Evolutionary conservation across 2,888 invertebrate genomes (phyloP).

Genomic region (Aethes cnicana): DNA sequence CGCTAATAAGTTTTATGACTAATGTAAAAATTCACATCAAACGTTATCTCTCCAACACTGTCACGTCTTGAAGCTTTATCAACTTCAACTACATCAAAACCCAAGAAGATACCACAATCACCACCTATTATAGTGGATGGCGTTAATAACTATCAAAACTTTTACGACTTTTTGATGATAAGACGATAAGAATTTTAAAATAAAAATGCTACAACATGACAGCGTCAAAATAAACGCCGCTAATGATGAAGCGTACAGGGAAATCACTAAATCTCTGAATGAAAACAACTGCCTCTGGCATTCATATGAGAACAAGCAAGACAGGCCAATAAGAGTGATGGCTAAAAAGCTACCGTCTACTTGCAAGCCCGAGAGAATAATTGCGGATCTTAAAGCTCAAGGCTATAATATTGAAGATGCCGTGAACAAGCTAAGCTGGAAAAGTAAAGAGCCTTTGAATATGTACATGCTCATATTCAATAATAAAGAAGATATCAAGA

Average conservation of each 20-base stretch:
- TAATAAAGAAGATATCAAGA: slow-evolving; percentile 19
- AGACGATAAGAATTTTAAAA: neutral
- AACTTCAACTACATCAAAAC: too few relatives aligned
- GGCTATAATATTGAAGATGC: slow-evolving; percentile 10
- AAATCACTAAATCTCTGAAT: neutral
- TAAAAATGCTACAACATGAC: neutral
- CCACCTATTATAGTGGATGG: neutral
- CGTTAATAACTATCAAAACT: neutral
- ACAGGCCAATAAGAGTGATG: slow-evolving; percentile 26
- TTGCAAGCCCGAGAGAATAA: slow-evolving; percentile 1
- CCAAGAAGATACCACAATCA: neutral
- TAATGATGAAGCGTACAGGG: neutral
- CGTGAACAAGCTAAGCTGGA: slow-evolving; percentile 18
- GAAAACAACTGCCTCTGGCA: slow-evolving; percentile 18
- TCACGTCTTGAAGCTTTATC: too few relatives aligned
- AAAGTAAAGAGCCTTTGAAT: slow-evolving; percentile 19
- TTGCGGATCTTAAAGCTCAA: slow-evolving; percentile 1
- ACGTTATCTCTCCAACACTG: too few relatives aligned
- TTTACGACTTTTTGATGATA: neutral
- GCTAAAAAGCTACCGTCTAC: slow-evolving; percentile 18
- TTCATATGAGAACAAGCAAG: slow-evolving; percentile 30
- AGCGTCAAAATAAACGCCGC: neutral
- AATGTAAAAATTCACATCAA: too few relatives aligned
- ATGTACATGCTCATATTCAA: slow-evolving; percentile 20
- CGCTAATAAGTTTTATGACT: too few relatives aligned